phyloP scores from a whole-genome alignment of 2,797 vertebrate genomes.

The Erpetoichthys calabaricus region DNA sequence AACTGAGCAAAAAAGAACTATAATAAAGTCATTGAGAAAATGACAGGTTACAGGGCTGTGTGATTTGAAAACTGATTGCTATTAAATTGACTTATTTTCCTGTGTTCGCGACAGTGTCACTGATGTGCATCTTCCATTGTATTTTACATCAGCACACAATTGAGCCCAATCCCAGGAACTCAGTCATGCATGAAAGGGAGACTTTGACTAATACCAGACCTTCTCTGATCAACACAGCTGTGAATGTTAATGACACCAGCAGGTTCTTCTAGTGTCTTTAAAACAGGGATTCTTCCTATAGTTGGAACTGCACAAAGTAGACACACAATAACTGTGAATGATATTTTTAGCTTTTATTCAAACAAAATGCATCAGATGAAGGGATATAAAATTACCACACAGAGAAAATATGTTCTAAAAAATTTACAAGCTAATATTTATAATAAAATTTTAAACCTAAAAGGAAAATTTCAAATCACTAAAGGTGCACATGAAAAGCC shows the following conservation, averaged over 20 bases:
- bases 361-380: too few species aligned
- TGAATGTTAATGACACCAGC: constrained; percentile 26
- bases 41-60: constrained; percentile 49
- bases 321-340: too few species aligned
- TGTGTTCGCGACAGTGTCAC: constrained; percentile 18
- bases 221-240: constrained; percentile 26
- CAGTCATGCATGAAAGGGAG: constrained; percentile 31
- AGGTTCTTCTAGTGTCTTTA: neutral
- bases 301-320: too few species aligned
- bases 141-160: constrained; percentile 19
- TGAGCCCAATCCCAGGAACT: constrained; percentile 23
- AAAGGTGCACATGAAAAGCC: too few species aligned
- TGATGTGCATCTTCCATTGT: constrained; percentile 8
- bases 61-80: constrained; percentile 45
- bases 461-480: too few species aligned
- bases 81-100: constrained; percentile 46
- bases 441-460: too few species aligned
- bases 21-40: constrained; percentile 52
- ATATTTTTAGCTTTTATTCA: too few species aligned
- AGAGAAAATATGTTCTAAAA: too few species aligned
- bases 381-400: too few species aligned
- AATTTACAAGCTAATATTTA: too few species aligned
- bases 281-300: too few species aligned
- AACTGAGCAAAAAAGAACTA: constrained; percentile 13
- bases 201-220: constrained; percentile 36